phyloP scores from a whole-genome alignment of 1,140 invertebrate species.

The Anoplolepis gracilipes region DNA sequence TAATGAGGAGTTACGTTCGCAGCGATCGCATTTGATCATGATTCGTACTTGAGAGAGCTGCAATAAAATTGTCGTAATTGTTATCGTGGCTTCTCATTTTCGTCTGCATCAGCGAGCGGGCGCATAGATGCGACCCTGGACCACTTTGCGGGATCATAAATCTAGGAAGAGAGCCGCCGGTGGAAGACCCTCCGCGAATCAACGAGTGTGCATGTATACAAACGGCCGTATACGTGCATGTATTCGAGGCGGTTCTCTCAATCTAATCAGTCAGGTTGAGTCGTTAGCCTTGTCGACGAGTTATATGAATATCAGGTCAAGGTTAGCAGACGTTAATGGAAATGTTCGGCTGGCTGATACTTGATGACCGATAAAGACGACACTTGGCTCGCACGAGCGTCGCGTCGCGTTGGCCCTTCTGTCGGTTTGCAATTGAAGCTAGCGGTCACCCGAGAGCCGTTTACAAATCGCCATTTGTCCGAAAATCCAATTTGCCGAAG shows the following conservation, averaged over 20 bases:
- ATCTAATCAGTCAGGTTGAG: conserved; percentile 70
- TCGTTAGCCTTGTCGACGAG: conserved; percentile 63
- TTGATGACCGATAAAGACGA: conserved; percentile 36
- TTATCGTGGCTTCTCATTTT: conserved; percentile 47
- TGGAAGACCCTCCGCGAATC: conserved; percentile 4
- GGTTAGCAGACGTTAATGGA: conserved; percentile 64
- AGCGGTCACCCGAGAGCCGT: not conserved
- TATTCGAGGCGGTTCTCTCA: conserved; percentile 33
- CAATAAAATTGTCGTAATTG: conserved; percentile 10
- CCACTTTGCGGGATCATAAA: conserved; percentile 51
- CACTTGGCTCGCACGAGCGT: conserved; percentile 22
- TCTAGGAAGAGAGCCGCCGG: conserved; percentile 46
- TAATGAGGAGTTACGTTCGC: not conserved
- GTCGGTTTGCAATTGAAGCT: conserved; percentile 19
- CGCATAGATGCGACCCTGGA: conserved; percentile 12
- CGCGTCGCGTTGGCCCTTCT: not conserved
- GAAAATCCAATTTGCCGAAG: not conserved
- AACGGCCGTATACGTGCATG: not conserved
- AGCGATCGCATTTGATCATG: conserved; percentile 22
- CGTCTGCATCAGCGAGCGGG: not conserved
- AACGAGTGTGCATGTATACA: conserved; percentile 35
- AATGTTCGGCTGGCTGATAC: conserved; percentile 52
- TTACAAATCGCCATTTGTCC: not conserved
- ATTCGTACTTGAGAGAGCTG: not conserved
- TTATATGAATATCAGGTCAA: conserved; percentile 72